Percentiles rank a stretch among this genome's conserved stretches.
These are phyloP conservation scores for Dicerorhinus sumatrensis DNA, from an alignment of 2,113 vertebrate species.

Conservation along the genomic window DNA sequence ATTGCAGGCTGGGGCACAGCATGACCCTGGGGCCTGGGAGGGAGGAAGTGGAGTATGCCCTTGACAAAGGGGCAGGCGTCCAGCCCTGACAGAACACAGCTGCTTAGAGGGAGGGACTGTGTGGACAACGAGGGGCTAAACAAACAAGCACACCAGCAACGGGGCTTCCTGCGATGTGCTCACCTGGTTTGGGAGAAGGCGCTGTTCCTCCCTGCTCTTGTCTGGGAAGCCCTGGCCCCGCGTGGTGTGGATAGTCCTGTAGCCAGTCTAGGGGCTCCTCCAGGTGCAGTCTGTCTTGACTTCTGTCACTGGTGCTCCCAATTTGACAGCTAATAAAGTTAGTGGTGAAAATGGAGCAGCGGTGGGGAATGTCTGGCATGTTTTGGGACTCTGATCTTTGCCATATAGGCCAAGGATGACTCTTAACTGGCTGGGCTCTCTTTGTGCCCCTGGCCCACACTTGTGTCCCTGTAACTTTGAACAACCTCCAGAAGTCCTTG, in stretches of 20 bases:
- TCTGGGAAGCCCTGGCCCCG: not conserved
- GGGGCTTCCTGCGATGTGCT: not conserved
- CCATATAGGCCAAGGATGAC: not conserved
- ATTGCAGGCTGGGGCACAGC: not conserved
- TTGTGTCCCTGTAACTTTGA: not conserved
- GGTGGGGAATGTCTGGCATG: not conserved
- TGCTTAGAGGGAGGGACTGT: not conserved
- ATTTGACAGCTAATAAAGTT: not conserved
- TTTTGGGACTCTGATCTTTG: slow-evolving; percentile 18
- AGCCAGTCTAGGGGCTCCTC: not conserved
- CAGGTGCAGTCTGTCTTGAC: not conserved
- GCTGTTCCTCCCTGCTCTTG: not conserved
- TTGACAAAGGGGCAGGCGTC: not conserved
- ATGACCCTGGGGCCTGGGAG: not conserved
- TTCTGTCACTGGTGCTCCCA: not conserved
- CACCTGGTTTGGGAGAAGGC: not conserved
- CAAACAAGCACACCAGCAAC: not conserved
- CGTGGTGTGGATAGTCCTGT: not conserved
- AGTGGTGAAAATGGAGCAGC: not conserved
- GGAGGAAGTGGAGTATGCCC: not conserved
- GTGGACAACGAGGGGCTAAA: not conserved
- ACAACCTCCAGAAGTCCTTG: not conserved
- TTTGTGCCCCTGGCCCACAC: not conserved
- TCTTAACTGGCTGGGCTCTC: not conserved
- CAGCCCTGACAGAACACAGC: not conserved